phyloP scores from a whole-genome alignment of 2,888 invertebrate genomes.

The Synergus itoensis region DNA sequence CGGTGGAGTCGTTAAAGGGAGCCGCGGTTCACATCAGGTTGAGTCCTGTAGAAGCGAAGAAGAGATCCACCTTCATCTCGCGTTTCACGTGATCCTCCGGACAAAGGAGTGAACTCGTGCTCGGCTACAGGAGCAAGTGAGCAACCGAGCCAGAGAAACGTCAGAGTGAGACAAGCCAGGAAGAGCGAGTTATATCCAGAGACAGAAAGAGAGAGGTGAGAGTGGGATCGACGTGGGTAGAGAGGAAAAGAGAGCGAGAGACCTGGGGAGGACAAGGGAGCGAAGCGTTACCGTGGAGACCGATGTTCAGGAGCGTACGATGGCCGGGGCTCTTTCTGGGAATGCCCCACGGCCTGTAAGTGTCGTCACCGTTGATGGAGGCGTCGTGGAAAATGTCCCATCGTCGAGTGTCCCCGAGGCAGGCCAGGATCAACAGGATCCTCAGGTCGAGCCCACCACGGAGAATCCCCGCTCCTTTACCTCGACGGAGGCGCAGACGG shows the following conservation, averaged over 20 bases:
- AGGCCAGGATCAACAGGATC: slow-evolving; percentile 50
- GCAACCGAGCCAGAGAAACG: slow-evolving; percentile 12
- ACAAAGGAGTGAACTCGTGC: slow-evolving; percentile 53
- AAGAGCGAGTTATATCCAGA: slow-evolving; percentile 36
- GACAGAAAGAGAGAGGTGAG: slow-evolving; percentile 31
- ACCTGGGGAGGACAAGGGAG: slow-evolving; percentile 44
- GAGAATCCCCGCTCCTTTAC: slow-evolving; percentile 66
- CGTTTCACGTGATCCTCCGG: slow-evolving; percentile 43
- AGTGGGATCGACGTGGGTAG: slow-evolving; percentile 16
- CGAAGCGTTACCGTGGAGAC: slow-evolving; percentile 64
- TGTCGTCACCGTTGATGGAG: slow-evolving; percentile 71
- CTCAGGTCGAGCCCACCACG: slow-evolving; percentile 43
- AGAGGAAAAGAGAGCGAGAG: slow-evolving; percentile 45
- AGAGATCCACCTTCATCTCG: slow-evolving; percentile 36
- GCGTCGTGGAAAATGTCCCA: slow-evolving; percentile 54
- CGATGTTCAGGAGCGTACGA: slow-evolving; percentile 71
- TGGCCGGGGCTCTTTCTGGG: slow-evolving; percentile 76
- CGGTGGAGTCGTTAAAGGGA: slow-evolving; percentile 47
- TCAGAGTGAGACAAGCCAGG: slow-evolving; percentile 32
- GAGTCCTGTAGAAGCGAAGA: slow-evolving; percentile 29
- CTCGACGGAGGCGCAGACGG: slow-evolving; percentile 75
- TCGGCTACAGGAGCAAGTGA: slow-evolving; percentile 17
- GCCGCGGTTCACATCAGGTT: slow-evolving; percentile 27
- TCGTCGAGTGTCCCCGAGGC: slow-evolving; percentile 31
- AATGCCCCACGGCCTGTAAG: slow-evolving; percentile 76